Conservation (phyloP, 2,113 vertebrate species). For the Heterotis niloticus region DNA sequence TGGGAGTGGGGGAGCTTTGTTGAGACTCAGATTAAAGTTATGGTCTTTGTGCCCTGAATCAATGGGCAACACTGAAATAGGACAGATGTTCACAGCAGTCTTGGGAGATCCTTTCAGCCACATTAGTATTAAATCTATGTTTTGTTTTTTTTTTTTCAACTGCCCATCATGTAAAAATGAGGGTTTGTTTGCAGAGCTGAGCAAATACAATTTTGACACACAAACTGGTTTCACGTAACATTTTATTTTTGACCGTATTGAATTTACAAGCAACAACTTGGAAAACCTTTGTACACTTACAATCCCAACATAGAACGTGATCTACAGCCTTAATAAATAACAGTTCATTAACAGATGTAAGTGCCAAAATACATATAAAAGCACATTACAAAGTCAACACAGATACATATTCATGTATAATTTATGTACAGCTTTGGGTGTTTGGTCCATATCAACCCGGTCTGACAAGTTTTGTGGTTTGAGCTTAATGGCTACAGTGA, state of each 20-base stretch:
- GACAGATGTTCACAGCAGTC: constrained; percentile 11
- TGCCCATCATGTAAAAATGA: constrained; percentile 3
- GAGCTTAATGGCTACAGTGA: background rate
- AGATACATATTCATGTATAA: too few relatives aligned
- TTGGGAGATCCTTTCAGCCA: constrained; percentile 40
- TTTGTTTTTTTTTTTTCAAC: background rate
- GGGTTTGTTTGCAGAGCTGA: constrained; percentile 5
- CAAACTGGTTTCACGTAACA: constrained; percentile 29
- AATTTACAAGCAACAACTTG: constrained; percentile 39
- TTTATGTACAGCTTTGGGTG: background rate
- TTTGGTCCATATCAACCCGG: background rate
- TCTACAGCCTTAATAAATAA: constrained; percentile 66
- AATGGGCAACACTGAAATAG: background rate
- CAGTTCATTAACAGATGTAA: constrained; percentile 50
- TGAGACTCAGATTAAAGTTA: background rate
- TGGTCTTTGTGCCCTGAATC: background rate
- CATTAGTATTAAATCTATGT: constrained; percentile 62
- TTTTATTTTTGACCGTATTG: constrained; percentile 43
- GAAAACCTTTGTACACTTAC: constrained; percentile 23
- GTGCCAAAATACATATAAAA: constrained; percentile 54
- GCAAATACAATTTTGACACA: constrained; percentile 28
- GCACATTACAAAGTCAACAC: constrained; percentile 35
- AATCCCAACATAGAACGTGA: constrained; percentile 38
- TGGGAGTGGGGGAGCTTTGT: background rate
- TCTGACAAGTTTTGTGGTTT: background rate